Evolutionary conservation across 2,113 vertebrate species (phyloP).

Genomic region (Mola mola): DNA sequence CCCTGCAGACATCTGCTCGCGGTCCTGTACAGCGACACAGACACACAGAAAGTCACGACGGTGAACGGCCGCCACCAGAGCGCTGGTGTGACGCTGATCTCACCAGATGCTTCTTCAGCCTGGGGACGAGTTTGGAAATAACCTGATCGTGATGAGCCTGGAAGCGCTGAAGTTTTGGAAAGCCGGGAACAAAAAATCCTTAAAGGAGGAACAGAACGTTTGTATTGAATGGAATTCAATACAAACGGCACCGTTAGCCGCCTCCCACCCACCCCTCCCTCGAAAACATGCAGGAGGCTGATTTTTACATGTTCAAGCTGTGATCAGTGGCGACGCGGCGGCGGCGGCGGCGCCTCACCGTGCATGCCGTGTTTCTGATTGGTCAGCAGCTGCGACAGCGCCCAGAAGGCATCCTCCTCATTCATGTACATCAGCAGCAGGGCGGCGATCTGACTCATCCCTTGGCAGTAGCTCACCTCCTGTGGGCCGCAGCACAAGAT

Average conservation of each 20-base stretch:
- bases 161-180: slow-evolving; percentile 91
- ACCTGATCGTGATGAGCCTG: slow-evolving; percentile 92
- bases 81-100: slow-evolving; percentile 24
- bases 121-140: slow-evolving; percentile 88
- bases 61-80: too few species aligned
- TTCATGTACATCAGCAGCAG: too few species aligned
- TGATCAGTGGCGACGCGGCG: too few species aligned
- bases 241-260: too few species aligned
- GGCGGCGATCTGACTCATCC: slow-evolving; percentile 90
- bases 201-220: neutral
- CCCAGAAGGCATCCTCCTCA: slow-evolving; percentile 93
- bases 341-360: slow-evolving; percentile 75
- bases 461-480: slow-evolving; percentile 94
- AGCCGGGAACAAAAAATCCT: slow-evolving; percentile 91
- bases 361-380: slow-evolving; percentile 87
- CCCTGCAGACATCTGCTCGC: slow-evolving; percentile 90
- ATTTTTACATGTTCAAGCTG: too few species aligned
- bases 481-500: slow-evolving; percentile 68
- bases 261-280: too few species aligned
- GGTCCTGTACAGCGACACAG: slow-evolving; percentile 79
- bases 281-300: too few species aligned
- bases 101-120: slow-evolving; percentile 91
- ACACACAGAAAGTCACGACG: neutral
- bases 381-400: slow-evolving; percentile 87
- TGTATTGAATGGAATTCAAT: too few species aligned